Conservation (phyloP, 2,888 invertebrate species). For the Drosophila cognata region DNA sequence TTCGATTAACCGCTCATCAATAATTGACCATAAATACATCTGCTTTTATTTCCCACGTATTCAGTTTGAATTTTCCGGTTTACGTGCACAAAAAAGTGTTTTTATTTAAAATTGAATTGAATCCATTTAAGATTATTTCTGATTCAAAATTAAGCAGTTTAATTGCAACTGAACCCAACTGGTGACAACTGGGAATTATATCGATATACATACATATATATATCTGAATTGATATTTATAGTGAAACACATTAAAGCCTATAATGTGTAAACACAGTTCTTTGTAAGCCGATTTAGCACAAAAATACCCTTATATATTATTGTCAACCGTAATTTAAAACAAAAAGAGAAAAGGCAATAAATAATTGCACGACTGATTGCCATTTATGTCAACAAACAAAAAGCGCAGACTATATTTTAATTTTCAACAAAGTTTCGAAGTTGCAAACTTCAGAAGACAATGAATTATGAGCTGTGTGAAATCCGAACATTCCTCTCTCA, state of each 20-base stretch:
- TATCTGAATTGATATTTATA: neutral
- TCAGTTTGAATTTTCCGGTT: neutral
- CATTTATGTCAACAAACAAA: neutral
- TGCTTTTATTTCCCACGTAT: neutral
- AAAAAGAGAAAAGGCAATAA: neutral
- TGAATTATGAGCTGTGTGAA: conserved; percentile 1
- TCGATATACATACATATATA: neutral
- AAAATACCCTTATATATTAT: neutral
- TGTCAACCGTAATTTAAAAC: neutral
- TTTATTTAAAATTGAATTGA: neutral
- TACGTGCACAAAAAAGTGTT: too few species aligned
- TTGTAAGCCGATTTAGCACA: neutral
- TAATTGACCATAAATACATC: neutral
- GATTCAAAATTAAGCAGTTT: neutral
- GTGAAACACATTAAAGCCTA: neutral
- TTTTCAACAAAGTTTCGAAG: conserved; percentile 2
- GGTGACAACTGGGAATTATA: neutral
- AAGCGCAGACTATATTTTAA: neutral
- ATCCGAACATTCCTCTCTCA: neutral
- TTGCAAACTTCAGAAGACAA: neutral
- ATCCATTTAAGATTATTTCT: neutral
- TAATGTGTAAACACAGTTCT: neutral
- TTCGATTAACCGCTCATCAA: neutral
- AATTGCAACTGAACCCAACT: neutral
- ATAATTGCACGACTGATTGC: neutral